Conservation (phyloP, 53 echinoderm and acorn worm species). For the Holothuria leucospilota region DNA sequence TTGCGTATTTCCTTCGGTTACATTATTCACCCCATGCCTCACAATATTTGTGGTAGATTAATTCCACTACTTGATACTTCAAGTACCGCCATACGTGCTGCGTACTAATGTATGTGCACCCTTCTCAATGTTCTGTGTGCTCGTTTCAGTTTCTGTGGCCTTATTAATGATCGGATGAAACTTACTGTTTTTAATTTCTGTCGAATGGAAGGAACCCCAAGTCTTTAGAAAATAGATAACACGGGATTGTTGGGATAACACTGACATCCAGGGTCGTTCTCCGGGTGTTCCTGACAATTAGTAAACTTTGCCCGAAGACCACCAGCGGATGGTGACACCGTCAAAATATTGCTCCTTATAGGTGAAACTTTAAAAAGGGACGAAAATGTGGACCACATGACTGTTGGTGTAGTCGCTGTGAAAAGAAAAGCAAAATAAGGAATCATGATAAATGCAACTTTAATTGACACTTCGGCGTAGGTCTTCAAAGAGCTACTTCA, state of each 20-base stretch:
- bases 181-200: no score
- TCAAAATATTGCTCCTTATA: constrained; percentile 8
- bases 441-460: neutral
- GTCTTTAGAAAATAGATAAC: neutral
- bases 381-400: constrained; percentile 16
- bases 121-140: no score
- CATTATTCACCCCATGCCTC: no score
- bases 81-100: no score
- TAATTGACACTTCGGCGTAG: neutral
- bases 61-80: no score
- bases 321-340: constrained; percentile 5
- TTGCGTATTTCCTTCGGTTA: no score
- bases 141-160: no score
- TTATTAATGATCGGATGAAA: neutral
- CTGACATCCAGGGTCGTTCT: neutral
- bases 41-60: no score
- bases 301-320: constrained; percentile 5
- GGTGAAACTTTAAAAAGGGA: neutral
- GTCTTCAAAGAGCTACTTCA: neutral
- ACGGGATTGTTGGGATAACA: neutral
- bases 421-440: neutral
- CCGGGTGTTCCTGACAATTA: constrained; percentile 5
- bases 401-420: neutral
- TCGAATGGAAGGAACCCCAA: neutral
- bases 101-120: no score